Evolutionary conservation across 2,113 vertebrate species (phyloP).

Genomic region (Melanerpes aurifrons): DNA sequence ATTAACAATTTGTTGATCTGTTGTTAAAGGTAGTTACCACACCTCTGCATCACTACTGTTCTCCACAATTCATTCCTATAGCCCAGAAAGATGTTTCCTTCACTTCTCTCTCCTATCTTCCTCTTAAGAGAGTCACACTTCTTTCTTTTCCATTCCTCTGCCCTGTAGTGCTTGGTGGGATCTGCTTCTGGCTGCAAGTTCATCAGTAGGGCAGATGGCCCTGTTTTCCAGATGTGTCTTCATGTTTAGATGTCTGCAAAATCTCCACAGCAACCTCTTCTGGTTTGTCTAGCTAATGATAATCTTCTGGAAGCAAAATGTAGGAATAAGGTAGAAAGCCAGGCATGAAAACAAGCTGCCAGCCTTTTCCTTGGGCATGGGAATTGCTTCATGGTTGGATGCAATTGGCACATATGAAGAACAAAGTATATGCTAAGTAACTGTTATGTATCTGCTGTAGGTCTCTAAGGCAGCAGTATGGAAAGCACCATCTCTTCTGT

Average conservation of each 20-base stretch:
- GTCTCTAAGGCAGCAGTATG: not conserved
- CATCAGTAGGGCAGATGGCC: not conserved
- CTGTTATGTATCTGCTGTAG: not conserved
- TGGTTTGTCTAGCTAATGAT: not conserved
- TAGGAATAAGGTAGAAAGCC: not conserved
- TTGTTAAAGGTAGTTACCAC: not conserved
- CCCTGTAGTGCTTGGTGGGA: not conserved
- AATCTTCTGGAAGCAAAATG: not conserved
- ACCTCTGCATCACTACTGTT: not conserved
- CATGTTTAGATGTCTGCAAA: not conserved
- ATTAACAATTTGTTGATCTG: not conserved
- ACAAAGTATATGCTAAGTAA: not conserved
- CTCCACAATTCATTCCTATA: not conserved
- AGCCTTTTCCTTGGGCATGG: fast-evolving
- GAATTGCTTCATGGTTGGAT: not conserved
- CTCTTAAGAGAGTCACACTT: not conserved
- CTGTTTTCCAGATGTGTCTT: fast-evolving
- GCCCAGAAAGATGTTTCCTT: not conserved
- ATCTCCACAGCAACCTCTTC: not conserved
- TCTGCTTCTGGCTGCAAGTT: not conserved
- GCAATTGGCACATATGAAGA: not conserved
- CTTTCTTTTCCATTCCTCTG: not conserved
- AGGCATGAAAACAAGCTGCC: not conserved
- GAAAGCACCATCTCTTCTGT: not conserved
- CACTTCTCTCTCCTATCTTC: not conserved